Evolutionary conservation across 2,797 vertebrate genomes (phyloP), one percentile per base, ranked within the genome.

Genomic region (Mallotus villosus): DNA sequence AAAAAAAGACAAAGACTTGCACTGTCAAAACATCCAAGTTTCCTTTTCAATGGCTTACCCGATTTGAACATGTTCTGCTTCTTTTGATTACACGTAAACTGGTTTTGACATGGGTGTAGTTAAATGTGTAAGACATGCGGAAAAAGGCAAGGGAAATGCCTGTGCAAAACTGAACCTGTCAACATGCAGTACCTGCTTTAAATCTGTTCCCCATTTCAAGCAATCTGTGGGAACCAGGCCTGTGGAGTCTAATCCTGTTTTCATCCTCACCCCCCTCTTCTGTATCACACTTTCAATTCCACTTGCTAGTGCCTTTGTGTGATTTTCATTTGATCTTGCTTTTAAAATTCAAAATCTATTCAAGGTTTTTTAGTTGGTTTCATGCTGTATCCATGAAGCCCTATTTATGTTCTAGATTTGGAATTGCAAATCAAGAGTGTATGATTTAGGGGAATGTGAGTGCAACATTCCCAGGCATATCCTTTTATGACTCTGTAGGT

Each of bases 271-370:
- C 83, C 87, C 84, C 89, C 88, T 93, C 91, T 90, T 92, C 91
- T 91, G 92, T 93, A 94, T 93, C 92, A 92, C 90, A 94, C 92
- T 94, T 92, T 92, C 93, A 93, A 93, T 94, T 94, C 93, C 90
- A 93, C 92, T 93, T 90, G 89, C 91, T 87, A 85, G 82, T 81
- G 91, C 91, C 88, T 94, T 94, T 94, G 92, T 94, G 91, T 61
- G 88, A 92, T 93, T 93, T 93, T 89, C 88, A 93, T 94, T 94
- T 94, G 93, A 94, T 94, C 92, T 93, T 72, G 90, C 91, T 91
- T 93, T 94, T 93, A 92, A 93, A 94, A 92, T 94, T 91, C 90
- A 84, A 93, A 94, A 93, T 92, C 91, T 93, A 93, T 94, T 93
- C 92, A 94, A 89, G 89, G 82, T 88, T 82, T 91, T 92, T 87